Conservation (phyloP, 2,113 vertebrate species). For the Grantiella picta region DNA sequence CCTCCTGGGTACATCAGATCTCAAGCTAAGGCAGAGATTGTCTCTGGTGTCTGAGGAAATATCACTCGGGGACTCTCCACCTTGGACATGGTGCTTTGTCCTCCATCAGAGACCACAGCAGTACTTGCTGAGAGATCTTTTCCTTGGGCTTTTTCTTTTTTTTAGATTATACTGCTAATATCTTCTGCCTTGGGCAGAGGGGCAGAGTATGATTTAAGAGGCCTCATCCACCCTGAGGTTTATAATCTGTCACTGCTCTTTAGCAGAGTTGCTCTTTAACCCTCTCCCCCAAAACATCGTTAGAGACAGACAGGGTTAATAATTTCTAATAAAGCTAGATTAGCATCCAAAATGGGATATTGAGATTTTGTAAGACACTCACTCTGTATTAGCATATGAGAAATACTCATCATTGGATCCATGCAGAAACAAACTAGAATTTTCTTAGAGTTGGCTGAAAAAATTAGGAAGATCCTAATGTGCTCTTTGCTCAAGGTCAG, state of each 20-base stretch:
- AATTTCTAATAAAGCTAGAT: neutral
- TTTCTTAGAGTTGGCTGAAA: neutral
- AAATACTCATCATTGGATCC: neutral
- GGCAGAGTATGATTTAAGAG: neutral
- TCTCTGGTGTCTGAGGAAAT: neutral
- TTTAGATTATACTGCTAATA: neutral
- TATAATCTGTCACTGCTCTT: neutral
- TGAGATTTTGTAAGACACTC: neutral
- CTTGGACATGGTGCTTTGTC: neutral
- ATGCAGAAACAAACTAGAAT: neutral
- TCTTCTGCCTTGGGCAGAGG: neutral
- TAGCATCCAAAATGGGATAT: neutral
- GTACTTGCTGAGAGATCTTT: neutral
- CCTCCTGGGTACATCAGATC: neutral
- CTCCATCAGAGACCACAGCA: neutral
- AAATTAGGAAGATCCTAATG: neutral
- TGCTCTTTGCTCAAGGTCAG: neutral
- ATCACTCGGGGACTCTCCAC: neutral
- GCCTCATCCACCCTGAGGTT: neutral
- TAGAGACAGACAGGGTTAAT: neutral
- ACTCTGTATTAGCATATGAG: neutral
- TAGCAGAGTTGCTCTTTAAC: neutral
- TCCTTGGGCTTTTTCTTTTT: neutral
- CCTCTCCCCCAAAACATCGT: neutral
- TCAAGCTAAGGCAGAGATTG: neutral